These are phyloP conservation scores for Leiothrix lutea DNA, from an alignment of 2,113 vertebrate species.

Conservation along the genomic window DNA sequence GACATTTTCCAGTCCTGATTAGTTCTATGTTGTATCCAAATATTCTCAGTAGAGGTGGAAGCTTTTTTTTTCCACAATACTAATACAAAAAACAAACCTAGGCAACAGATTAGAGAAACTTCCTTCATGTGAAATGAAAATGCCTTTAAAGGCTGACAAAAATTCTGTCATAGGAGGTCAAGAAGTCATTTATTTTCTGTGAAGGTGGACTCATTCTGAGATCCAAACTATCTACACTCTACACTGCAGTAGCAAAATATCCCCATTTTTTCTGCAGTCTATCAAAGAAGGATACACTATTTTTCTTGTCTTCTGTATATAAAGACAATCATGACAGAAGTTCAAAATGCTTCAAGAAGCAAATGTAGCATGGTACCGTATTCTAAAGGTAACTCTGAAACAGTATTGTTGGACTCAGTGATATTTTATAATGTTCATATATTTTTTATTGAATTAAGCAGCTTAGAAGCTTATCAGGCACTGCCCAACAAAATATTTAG, in stretches of 20 bases:
- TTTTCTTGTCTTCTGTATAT: constrained; percentile 17
- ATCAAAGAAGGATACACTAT: constrained; percentile 50
- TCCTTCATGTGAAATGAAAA: constrained; percentile 52
- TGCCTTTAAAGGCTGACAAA: constrained; percentile 16
- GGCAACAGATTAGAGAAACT: constrained; percentile 23
- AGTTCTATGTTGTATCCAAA: background rate
- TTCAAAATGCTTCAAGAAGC: constrained; percentile 70
- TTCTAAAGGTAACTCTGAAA: constrained; percentile 73
- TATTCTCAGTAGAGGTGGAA: background rate
- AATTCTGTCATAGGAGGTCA: constrained; percentile 32
- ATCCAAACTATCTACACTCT: constrained; percentile 22
- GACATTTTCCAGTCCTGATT: background rate
- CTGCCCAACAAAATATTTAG: constrained; percentile 89
- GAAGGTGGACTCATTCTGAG: constrained; percentile 2
- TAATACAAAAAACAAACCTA: constrained; percentile 6
- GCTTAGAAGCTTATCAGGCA: constrained; percentile 90
- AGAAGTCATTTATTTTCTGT: background rate
- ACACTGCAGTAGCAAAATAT: constrained; percentile 5
- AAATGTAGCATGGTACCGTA: constrained; percentile 71
- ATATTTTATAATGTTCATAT: constrained; percentile 72
- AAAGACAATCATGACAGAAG: constrained; percentile 58
- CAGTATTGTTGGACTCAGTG: constrained; percentile 76
- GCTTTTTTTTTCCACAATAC: background rate
- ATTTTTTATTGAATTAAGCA: constrained; percentile 85
- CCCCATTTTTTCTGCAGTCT: constrained; percentile 13